Conservation (phyloP, 2,888 invertebrate species). For the Abrostola tripartita region DNA sequence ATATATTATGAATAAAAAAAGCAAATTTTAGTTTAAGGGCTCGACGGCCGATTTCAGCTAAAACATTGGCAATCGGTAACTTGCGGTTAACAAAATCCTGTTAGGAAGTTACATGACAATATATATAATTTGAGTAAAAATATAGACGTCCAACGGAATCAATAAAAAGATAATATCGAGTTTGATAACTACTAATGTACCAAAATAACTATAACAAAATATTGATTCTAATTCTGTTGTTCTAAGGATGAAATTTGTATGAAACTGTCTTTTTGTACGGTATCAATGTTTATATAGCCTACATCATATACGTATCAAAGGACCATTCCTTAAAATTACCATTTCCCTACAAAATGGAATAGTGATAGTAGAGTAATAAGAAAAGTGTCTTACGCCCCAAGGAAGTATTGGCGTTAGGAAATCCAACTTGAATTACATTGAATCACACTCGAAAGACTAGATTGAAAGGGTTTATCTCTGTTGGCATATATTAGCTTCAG, state of each 20-base stretch:
- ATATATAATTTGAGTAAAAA: constrained; percentile 42
- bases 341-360: constrained; percentile 41
- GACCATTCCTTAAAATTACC: constrained; percentile 57
- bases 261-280: constrained; percentile 5
- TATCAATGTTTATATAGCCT: constrained; percentile 46
- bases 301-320: constrained; percentile 49
- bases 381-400: constrained; percentile 32
- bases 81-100: constrained; percentile 15
- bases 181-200: constrained; percentile 30
- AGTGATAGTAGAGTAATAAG: constrained; percentile 21
- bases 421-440: constrained; percentile 55
- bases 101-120: constrained; percentile 32
- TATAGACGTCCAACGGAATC: constrained; percentile 47
- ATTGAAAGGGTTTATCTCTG: constrained; percentile 53
- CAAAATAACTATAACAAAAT: constrained; percentile 13
- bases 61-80: constrained; percentile 8
- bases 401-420: constrained; percentile 26
- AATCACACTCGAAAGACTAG: constrained; percentile 46
- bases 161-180: constrained; percentile 55
- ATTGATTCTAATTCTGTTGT: not conserved
- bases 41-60: not conserved
- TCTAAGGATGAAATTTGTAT: constrained; percentile 22
- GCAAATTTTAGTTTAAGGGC: not conserved
- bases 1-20: not conserved
- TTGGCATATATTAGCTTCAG: constrained; percentile 55